Evolutionary conservation across 2,888 invertebrate genomes (phyloP), one percentile per base, ranked within the genome.

Genomic region (Acrobeloides nanus): DNA sequence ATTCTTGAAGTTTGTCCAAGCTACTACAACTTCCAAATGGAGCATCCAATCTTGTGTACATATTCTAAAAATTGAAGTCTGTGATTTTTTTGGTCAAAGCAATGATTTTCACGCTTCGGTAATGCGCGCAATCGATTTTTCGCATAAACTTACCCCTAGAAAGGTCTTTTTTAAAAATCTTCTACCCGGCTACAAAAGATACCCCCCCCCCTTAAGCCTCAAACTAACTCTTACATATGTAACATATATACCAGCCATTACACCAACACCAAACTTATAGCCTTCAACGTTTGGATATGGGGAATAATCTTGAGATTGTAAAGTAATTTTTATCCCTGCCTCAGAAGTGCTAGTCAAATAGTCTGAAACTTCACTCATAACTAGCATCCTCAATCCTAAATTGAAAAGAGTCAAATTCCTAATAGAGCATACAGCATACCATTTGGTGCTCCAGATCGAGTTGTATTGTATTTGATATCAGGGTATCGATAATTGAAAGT

Each of bases 261-360:
- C 4, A 4, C 43, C 43, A 12, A 43, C 43, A 6, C 12, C 18
- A n/a, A 20, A 25, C 18, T 17, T 38, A 21, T 46, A 46, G 15
- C 47, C 47, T 26, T 46, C 47, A 23, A 23, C 21, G 46, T 46
- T 46, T 15, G 47, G 47, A 29, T 46, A 46, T 12, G 47, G 47
- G 6, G 5, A 18, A 20, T 4, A 6, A 18, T 46, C 31, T 34
- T 46, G 47, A 1, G 27, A 12, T 32, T 46, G 47, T 12, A 46
- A 21, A 12, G 18, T 32, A 5, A 46, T 24, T 27, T 47, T 47
- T 17, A 46, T n/a, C 21, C 47, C 47, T 2, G 12, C 21, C 10
- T 17, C 20, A 15, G 15, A 17, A 8, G 47, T 31, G 2, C 32
- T 21, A 1, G 4, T 3, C 15, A 46, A n/a, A 17, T 44, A 44